Evolutionary conservation across 1,140 invertebrate species (phyloP).

Genomic region (Drosophila bipectinata): DNA sequence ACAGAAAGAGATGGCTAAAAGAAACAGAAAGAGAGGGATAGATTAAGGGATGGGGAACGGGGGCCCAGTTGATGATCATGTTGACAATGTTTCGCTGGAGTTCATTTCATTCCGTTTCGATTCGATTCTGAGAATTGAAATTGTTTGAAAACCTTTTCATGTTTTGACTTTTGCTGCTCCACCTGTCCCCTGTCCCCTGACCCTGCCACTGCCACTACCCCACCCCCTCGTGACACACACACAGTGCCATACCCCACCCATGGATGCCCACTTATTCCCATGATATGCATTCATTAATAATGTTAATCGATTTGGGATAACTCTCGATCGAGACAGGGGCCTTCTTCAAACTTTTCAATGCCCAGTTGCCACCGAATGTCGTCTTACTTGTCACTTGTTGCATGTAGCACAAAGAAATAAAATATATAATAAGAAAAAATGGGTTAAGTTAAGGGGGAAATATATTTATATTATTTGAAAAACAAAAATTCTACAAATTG

Average conservation of each 20-base stretch:
- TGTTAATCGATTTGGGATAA: conserved; percentile 69
- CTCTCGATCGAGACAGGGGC: conserved; percentile 9
- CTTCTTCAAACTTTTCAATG: not conserved
- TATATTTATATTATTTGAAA: not conserved
- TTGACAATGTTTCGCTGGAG: conserved; percentile 70
- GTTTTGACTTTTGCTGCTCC: conserved; percentile 47
- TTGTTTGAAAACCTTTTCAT: conserved; percentile 69
- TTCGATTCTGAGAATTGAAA: conserved; percentile 51
- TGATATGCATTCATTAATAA: conserved; percentile 77
- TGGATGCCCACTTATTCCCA: conserved; percentile 39
- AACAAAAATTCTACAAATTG: conserved; percentile 23
- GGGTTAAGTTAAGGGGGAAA: too few relatives aligned
- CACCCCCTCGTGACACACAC: not conserved
- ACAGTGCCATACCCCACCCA: not conserved
- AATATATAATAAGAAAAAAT: too few relatives aligned
- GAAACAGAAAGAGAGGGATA: conserved; percentile 11
- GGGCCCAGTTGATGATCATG: conserved; percentile 67
- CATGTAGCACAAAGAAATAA: not conserved
- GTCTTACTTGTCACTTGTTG: conserved; percentile 20
- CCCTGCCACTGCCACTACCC: too few relatives aligned
- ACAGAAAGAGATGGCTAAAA: conserved; percentile 1
- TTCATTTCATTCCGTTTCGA: conserved; percentile 51
- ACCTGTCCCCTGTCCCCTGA: conserved; percentile 6
- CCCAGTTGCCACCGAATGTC: conserved; percentile 44
- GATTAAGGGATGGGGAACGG: not conserved